Percentiles rank a stretch among this genome's conserved stretches.
These are phyloP conservation scores for Corythaeola cristata DNA, from an alignment of 2,113 vertebrate species.

Conservation along the genomic window DNA sequence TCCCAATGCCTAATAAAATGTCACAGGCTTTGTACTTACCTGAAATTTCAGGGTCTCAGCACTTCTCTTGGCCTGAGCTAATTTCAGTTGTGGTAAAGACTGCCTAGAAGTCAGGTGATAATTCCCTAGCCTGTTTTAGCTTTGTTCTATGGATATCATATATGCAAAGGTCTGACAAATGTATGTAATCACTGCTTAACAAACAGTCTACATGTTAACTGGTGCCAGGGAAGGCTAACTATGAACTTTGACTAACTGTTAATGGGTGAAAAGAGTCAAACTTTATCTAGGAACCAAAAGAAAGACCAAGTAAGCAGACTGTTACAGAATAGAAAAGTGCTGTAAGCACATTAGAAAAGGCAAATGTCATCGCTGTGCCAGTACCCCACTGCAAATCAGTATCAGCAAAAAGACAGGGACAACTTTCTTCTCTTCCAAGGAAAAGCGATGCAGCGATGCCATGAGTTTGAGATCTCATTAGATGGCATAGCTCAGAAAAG, in stretches of 20 bases:
- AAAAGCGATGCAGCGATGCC: rapidly evolving
- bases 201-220: rapidly evolving
- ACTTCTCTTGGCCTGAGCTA: neutral
- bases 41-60: neutral
- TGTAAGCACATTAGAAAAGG: neutral
- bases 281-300: neutral
- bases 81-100: neutral
- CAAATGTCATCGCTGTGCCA: neutral
- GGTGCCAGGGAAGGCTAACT: neutral
- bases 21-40: neutral
- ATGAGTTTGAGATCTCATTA: neutral
- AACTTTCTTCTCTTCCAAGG: neutral
- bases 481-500: neutral
- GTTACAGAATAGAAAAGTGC: neutral
- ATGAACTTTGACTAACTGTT: neutral
- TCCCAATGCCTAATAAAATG: neutral
- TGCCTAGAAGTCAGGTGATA: neutral
- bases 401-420: neutral
- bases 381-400: neutral
- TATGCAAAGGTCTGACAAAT: neutral
- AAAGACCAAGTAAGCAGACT: neutral
- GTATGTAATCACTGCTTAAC: neutral
- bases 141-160: neutral
- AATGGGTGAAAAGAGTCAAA: neutral
- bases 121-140: neutral